A percentile compares a stretch with the other conserved stretches of the same genome.
phyloP scores from a whole-genome alignment of 2,888 invertebrate genomes.

The Xestia sexstrigata region DNA sequence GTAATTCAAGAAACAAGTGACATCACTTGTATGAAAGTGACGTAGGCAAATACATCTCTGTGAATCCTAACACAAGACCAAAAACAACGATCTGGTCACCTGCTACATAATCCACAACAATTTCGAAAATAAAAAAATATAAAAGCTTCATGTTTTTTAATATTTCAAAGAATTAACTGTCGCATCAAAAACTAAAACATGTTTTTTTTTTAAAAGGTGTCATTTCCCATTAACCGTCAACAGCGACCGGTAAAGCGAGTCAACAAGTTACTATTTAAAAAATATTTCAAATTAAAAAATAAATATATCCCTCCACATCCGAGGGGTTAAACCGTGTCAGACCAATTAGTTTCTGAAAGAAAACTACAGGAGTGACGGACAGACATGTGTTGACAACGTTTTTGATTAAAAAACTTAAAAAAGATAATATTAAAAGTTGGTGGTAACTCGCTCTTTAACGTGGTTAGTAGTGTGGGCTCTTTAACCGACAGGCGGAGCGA shows the following conservation, averaged over 20 bases:
- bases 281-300: slow-evolving; percentile 81
- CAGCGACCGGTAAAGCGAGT: slow-evolving; percentile 74
- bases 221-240: slow-evolving; percentile 78
- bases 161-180: slow-evolving; percentile 46
- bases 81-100: not conserved
- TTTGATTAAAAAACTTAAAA: slow-evolving; percentile 78
- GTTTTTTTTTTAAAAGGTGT: slow-evolving; percentile 75
- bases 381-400: slow-evolving; percentile 83
- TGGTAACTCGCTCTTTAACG: slow-evolving; percentile 60
- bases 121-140: slow-evolving; percentile 23
- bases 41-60: not conserved
- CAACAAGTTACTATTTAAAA: slow-evolving; percentile 77
- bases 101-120: not conserved
- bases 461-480: slow-evolving; percentile 49
- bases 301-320: slow-evolving; percentile 71
- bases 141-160: slow-evolving; percentile 26
- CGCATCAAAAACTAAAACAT: slow-evolving; percentile 55
- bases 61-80: not conserved
- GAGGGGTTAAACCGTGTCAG: slow-evolving; percentile 84
- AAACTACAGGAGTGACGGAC: slow-evolving; percentile 82
- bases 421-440: slow-evolving; percentile 71
- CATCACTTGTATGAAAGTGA: not conserved
- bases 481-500: slow-evolving; percentile 30
- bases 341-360: slow-evolving; percentile 89
- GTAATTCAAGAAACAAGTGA: not conserved